Evolutionary conservation across 2,888 invertebrate genomes (phyloP), one percentile per base, ranked within the genome.

Genomic region (Eupelmus urozonus): DNA sequence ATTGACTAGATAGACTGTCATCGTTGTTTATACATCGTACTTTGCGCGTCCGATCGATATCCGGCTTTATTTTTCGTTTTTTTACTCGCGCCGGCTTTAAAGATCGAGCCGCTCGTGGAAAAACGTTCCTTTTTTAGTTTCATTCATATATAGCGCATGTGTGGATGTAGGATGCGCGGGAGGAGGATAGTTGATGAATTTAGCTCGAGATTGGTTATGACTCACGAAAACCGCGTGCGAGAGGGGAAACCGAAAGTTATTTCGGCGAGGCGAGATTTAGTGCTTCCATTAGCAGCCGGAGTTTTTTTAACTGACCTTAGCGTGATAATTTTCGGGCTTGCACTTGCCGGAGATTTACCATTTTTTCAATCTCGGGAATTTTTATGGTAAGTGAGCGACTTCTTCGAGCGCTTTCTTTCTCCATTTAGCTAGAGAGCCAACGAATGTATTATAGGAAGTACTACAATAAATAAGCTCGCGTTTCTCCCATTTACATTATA

Each of bases 151-250:
- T 9, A 40, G 4, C 4, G 40, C 9, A 9, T 40, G 40, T 40
- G 40, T 40, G 40, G 4, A 27, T 27, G 62, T 73, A 77, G 74
- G 57, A 57, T 34, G 34, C 34, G 34, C 34, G 9, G 9, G 34
- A 9, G 45, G 9, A 2, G 16, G 13, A 45, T 45, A 79, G 81
- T 80, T 82, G 83, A 80, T 76, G 70, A 75, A 49, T 65, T 70
- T 60, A 25, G 34, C 25, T 70, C 71, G 84, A 81, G 84, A 82
- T 80, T 59, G 49, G 18, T n/a, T 57, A 55, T 76, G 63, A 69
- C 70, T 81, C 80, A 53, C 69, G 67, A 55, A 69, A 45, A 57
- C 65, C 70, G 79, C 72, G 0, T 7, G 78, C 70, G 79, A 40
- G 65, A 23, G 65, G 78, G 49, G 55, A 65, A 53, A 40, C 55